Conservation (phyloP, 2,888 invertebrate species). For the Drosophila incognita region DNA sequence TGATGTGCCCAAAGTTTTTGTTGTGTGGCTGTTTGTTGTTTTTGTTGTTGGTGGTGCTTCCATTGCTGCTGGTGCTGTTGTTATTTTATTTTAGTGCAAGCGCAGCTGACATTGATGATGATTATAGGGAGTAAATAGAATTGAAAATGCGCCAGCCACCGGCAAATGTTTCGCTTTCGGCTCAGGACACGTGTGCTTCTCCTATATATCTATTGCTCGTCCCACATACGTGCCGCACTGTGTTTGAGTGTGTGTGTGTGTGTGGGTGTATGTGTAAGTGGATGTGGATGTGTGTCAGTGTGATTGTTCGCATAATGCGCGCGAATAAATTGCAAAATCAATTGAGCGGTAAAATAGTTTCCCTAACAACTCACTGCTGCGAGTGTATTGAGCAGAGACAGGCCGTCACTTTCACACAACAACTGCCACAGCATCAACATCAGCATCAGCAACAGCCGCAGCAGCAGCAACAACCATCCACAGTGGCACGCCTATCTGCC, state of each 20-base stretch:
- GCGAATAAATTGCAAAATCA: constrained; percentile 83
- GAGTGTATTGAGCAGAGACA: constrained; percentile 28
- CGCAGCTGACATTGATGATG: constrained; percentile 83
- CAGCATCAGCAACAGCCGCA: neutral
- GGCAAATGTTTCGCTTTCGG: constrained; percentile 37
- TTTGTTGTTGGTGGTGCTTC: constrained; percentile 7
- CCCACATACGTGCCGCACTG: neutral
- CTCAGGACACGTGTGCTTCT: constrained; percentile 34
- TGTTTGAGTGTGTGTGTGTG: constrained; percentile 13
- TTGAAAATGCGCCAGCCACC: constrained; percentile 68
- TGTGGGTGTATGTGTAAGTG: constrained; percentile 19
- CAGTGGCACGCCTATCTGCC: constrained; percentile 22
- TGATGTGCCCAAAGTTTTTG: constrained; percentile 28
- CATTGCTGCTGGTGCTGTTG: constrained; percentile 39
- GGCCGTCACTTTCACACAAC: constrained; percentile 9
- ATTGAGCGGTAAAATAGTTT: constrained; percentile 83
- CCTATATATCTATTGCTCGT: neutral
- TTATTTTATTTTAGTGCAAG: constrained; percentile 73
- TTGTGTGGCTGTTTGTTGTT: constrained; percentile 19
- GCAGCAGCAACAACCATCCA: constrained; percentile 1
- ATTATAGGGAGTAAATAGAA: constrained; percentile 83
- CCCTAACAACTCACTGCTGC: constrained; percentile 45
- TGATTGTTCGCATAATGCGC: constrained; percentile 67
- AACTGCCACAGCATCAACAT: constrained; percentile 6
- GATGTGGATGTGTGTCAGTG: constrained; percentile 16